Evolutionary conservation across 2,888 invertebrate genomes (phyloP).

Genomic region (Automeris io): DNA sequence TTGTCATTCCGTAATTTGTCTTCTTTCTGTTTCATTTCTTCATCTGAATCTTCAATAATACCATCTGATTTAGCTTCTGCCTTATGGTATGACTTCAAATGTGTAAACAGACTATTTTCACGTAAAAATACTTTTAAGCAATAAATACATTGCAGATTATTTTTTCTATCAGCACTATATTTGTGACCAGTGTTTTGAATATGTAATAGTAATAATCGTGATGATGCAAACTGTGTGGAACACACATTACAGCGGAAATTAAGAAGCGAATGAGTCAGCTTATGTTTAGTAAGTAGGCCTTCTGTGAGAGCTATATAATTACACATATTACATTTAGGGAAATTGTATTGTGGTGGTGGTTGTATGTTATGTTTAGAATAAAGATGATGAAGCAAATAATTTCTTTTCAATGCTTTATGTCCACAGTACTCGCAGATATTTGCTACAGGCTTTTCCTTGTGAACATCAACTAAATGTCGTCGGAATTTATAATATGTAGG

Average conservation of each 20-base stretch:
- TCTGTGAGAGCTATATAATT: conserved; percentile 86
- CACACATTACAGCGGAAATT: conserved; percentile 74
- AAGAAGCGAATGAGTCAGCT: conserved; percentile 70
- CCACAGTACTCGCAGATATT: conserved; percentile 92
- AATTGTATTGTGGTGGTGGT: conserved; percentile 82
- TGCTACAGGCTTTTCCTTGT: conserved; percentile 85
- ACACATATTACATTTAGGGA: conserved; percentile 88
- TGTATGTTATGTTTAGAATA: conserved; percentile 87
- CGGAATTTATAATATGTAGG: conserved; percentile 87
- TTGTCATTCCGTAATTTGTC: conserved; percentile 13
- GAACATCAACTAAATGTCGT: conserved; percentile 88
- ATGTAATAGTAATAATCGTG: conserved; percentile 60
- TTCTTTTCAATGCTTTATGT: conserved; percentile 83
- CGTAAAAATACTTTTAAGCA: conserved; percentile 85
- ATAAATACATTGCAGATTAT: conserved; percentile 80
- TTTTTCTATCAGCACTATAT: conserved; percentile 53
- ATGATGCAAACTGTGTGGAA: conserved; percentile 64
- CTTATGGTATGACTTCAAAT: conserved; percentile 81
- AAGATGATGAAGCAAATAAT: conserved; percentile 86
- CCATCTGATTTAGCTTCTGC: conserved; percentile 80
- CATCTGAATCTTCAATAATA: conserved; percentile 78
- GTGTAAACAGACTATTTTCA: conserved; percentile 82
- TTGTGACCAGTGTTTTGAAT: conserved; percentile 78
- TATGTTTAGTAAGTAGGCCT: conserved; percentile 82
- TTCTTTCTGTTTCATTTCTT: conserved; percentile 38